A percentile compares a stretch with the other conserved stretches of the same genome.
Evolutionary conservation across 2,113 vertebrate genomes (phyloP).

Genomic region (Cichladusa arquata): DNA sequence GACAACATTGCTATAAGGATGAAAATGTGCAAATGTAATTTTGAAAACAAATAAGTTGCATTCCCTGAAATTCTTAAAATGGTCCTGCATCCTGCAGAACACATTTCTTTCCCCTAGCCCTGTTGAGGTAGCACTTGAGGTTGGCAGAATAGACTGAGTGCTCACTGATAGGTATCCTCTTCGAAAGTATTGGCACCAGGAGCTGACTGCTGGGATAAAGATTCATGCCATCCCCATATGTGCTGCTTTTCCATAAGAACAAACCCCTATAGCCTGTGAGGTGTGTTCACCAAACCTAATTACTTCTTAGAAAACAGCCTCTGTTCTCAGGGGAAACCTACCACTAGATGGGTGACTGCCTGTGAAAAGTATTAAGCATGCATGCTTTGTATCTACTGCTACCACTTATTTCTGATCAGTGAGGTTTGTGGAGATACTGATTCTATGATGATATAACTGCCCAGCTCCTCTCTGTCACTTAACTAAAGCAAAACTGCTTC

Average conservation of each 20-base stretch:
- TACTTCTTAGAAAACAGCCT: neutral
- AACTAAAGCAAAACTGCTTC: neutral
- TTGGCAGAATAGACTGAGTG: neutral
- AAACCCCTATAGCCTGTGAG: neutral
- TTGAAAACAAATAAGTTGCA: neutral
- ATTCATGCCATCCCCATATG: accelerated
- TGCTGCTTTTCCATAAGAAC: neutral
- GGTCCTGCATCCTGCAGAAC: neutral
- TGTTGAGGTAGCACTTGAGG: neutral
- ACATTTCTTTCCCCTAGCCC: neutral
- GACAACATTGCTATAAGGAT: neutral
- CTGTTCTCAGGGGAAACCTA: neutral
- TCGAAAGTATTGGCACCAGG: neutral
- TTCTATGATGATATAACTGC: neutral
- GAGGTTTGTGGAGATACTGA: neutral
- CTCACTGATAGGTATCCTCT: neutral
- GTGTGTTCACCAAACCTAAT: neutral
- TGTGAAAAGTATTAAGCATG: neutral
- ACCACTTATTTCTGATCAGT: neutral
- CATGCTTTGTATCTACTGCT: neutral
- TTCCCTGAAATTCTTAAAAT: neutral
- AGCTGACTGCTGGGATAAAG: neutral
- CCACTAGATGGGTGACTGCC: neutral
- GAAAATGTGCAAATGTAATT: neutral
- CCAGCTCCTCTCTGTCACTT: neutral